A percentile compares a stretch with the other conserved stretches of the same genome.
Evolutionary conservation across 1,140 invertebrate genomes (phyloP).

Genomic region (Caenorhabditis inopinata): DNA sequence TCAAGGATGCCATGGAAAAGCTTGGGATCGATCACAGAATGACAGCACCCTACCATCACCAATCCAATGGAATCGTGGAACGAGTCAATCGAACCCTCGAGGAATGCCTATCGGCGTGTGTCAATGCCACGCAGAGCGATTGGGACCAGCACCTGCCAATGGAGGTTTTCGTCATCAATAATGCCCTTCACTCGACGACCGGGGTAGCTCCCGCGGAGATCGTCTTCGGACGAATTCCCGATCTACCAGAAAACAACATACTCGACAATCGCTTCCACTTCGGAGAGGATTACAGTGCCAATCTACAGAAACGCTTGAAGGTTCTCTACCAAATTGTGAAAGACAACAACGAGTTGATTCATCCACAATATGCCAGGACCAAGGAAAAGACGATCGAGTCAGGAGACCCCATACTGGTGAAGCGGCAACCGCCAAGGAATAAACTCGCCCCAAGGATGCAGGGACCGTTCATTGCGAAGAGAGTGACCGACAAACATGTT

Average conservation of each 20-base stretch:
- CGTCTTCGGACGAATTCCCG: background rate
- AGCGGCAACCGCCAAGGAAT: background rate
- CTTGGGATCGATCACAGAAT: background rate
- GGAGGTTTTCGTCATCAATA: background rate
- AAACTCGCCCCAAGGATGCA: background rate
- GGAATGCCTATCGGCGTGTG: background rate
- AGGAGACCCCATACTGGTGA: background rate
- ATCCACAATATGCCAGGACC: background rate
- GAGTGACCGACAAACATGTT: background rate
- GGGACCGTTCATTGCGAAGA: constrained; percentile 1
- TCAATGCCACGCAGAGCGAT: constrained; percentile 14
- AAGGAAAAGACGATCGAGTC: background rate
- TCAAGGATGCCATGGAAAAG: background rate
- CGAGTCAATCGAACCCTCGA: background rate
- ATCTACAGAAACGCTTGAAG: background rate
- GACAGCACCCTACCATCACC: background rate
- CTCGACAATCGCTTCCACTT: background rate
- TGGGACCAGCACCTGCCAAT: background rate
- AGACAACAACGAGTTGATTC: background rate
- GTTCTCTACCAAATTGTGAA: background rate
- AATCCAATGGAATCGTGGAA: constrained; percentile 12
- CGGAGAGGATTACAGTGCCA: background rate
- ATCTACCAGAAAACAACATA: background rate
- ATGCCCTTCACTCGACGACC: background rate
- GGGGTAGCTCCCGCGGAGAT: background rate